Evolutionary conservation across 2,113 vertebrate species (phyloP).

Genomic region (Coptodon rendalli): DNA sequence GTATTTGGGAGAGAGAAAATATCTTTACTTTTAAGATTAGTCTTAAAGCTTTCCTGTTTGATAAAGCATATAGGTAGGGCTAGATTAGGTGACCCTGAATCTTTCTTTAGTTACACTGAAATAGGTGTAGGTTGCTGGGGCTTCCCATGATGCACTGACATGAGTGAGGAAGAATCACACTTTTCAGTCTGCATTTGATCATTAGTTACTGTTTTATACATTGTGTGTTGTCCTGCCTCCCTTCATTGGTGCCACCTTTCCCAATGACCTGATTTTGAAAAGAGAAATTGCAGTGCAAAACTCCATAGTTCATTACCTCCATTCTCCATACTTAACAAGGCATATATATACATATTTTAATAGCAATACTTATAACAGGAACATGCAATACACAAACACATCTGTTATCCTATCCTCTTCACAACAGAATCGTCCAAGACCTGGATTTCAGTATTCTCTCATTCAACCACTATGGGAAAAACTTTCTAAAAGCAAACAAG

Average conservation of each 20-base stretch:
- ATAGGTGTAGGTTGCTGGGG: not conserved
- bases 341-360: not conserved
- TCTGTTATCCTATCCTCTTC: not conserved
- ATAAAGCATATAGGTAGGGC: not conserved
- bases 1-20: not conserved
- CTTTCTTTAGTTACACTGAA: not conserved
- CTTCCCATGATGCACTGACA: not conserved
- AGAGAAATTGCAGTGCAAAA: not conserved
- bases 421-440: constrained; percentile 79
- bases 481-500: constrained; percentile 81
- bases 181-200: not conserved
- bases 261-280: not conserved
- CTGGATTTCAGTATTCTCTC: constrained; percentile 77
- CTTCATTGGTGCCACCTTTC: not conserved
- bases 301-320: not conserved
- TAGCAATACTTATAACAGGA: not conserved
- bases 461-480: constrained; percentile 85
- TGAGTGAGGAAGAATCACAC: not conserved
- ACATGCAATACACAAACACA: not conserved
- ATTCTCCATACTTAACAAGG: not conserved
- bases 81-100: not conserved
- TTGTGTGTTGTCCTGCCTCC: not conserved
- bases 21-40: not conserved
- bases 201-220: not conserved
- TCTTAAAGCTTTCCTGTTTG: not conserved